phyloP scores from a whole-genome alignment of 2,888 invertebrate genomes.

The Cephalotes varians region DNA sequence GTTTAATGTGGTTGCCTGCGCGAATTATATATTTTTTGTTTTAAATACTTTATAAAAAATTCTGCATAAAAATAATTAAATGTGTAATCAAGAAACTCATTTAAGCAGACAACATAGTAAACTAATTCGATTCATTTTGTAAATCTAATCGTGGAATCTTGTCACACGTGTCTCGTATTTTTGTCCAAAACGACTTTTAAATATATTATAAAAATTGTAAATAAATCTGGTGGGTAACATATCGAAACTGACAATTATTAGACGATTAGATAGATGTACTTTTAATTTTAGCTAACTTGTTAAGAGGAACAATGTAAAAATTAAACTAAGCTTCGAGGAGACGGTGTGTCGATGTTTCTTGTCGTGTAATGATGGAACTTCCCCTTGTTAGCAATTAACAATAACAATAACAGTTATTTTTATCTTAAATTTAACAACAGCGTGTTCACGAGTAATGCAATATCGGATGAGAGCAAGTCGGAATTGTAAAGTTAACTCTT shows the following conservation, averaged over 20 bases:
- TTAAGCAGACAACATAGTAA: not conserved
- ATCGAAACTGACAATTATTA: slow-evolving; percentile 61
- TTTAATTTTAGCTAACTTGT: slow-evolving; percentile 29
- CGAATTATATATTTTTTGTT: not conserved
- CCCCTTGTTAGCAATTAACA: slow-evolving; percentile 13
- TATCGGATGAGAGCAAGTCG: not conserved
- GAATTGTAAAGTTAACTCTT: slow-evolving; percentile 37
- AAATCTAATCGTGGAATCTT: slow-evolving; percentile 12
- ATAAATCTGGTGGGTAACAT: slow-evolving; percentile 53
- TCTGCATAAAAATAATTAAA: not conserved
- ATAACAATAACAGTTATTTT: slow-evolving; percentile 36
- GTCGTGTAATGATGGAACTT: slow-evolving; percentile 39
- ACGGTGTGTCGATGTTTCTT: slow-evolving; percentile 24
- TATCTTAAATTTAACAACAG: slow-evolving; percentile 38
- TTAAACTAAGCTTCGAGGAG: slow-evolving; percentile 29
- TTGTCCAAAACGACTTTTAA: not conserved
- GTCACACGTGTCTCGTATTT: not conserved
- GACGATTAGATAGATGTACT: slow-evolving; percentile 45
- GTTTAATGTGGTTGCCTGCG: not conserved
- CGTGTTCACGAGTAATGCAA: slow-evolving; percentile 2
- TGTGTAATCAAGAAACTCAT: not conserved
- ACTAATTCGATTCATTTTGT: not conserved
- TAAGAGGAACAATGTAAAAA: slow-evolving; percentile 20
- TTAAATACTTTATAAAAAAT: not conserved
- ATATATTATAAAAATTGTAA: slow-evolving; percentile 49